phyloP scores from a whole-genome alignment of 2,888 invertebrate genomes.

The Rhimphoctona megacephalus region DNA sequence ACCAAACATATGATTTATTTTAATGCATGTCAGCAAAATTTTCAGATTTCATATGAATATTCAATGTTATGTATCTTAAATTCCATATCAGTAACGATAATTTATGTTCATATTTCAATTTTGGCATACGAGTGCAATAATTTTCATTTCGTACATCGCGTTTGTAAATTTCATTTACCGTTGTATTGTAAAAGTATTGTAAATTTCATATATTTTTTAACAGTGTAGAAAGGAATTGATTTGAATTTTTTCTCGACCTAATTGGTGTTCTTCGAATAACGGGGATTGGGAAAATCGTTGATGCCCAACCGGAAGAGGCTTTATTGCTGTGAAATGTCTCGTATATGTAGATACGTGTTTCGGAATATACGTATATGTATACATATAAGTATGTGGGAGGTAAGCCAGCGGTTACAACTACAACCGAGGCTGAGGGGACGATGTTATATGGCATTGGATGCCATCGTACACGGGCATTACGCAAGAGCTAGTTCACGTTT shows the following conservation, averaged over 20 bases:
- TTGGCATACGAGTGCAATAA: no score
- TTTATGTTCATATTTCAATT: no score
- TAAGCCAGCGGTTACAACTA: neutral
- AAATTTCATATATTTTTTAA: no score
- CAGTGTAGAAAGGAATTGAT: neutral
- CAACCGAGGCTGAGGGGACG: constrained; percentile 28
- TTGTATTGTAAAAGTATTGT: no score
- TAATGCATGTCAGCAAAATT: no score
- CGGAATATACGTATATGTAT: neutral
- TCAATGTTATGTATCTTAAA: no score
- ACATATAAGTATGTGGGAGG: no score
- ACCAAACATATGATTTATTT: no score
- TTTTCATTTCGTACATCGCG: no score
- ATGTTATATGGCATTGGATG: constrained; percentile 39
- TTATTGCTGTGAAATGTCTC: neutral
- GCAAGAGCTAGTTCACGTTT: constrained; percentile 35
- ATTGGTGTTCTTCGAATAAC: neutral
- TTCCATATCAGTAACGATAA: no score
- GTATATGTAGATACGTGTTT: constrained; percentile 22
- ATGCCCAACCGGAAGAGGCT: neutral
- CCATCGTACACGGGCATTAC: constrained; percentile 44
- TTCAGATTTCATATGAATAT: no score
- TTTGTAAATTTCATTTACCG: no score
- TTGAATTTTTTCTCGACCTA: neutral
- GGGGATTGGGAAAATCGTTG: neutral